phyloP scores from a whole-genome alignment of 2,888 invertebrate genomes.

The Chrysolina haemoptera region DNA sequence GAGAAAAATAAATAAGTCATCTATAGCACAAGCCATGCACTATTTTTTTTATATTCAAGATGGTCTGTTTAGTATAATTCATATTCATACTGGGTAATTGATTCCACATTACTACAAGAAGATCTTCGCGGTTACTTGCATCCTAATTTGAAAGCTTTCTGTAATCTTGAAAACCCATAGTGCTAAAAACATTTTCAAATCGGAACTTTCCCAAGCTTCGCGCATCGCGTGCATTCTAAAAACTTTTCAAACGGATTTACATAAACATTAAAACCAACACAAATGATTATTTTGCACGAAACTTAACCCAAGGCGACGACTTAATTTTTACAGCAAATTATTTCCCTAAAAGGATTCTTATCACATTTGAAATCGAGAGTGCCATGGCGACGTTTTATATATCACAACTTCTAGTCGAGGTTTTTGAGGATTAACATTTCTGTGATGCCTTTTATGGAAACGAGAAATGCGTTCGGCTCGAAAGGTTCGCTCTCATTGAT shows the following conservation, averaged over 20 bases:
- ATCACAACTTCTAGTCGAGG: conserved; percentile 31
- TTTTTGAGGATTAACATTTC: conserved; percentile 33
- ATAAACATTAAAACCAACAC: conserved; percentile 47
- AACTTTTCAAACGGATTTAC: conserved; percentile 43
- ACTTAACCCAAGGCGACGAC: conserved; percentile 41
- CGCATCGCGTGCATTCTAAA: conserved; percentile 36
- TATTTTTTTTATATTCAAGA: too few relatives aligned
- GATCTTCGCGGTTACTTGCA: not conserved
- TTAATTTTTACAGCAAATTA: conserved; percentile 47
- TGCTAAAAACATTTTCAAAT: not conserved
- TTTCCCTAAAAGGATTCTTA: conserved; percentile 47
- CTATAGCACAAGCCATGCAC: too few relatives aligned
- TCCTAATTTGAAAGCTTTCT: not conserved
- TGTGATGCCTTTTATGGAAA: conserved; percentile 27
- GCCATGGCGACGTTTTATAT: conserved; percentile 32
- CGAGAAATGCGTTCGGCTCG: not conserved
- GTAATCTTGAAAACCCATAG: not conserved
- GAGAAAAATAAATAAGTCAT: too few relatives aligned
- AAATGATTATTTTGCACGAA: conserved; percentile 49
- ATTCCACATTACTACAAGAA: not conserved
- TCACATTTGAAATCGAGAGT: conserved; percentile 40
- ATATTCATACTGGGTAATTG: too few relatives aligned
- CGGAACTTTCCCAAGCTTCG: conserved; percentile 12
- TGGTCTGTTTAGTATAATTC: too few relatives aligned
- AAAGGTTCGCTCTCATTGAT: conserved; percentile 2